phyloP scores from a whole-genome alignment of 2,888 invertebrate genomes.

The Calephelis perditalis region DNA sequence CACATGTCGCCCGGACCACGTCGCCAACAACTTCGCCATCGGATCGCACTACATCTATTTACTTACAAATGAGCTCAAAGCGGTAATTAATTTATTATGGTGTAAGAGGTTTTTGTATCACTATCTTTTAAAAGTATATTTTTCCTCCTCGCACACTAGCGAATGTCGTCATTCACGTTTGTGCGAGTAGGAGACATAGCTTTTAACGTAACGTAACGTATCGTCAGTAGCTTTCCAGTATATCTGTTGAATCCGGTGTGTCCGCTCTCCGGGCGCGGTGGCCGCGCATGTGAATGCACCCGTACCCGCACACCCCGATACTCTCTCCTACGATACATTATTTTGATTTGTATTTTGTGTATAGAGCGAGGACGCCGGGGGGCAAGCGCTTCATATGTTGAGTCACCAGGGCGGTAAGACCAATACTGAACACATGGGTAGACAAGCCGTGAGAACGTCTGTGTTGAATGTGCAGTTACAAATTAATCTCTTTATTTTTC shows the following conservation, averaged over 20 bases:
- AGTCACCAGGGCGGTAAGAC: constrained; percentile 97
- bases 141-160: too few species aligned
- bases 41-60: too few species aligned
- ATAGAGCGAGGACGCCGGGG: constrained; percentile 96
- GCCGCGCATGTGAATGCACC: constrained; percentile 25
- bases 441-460: constrained; percentile 76
- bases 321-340: constrained; percentile 76
- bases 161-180: too few species aligned
- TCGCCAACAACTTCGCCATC: too few species aligned
- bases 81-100: too few species aligned
- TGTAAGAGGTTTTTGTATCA: too few species aligned
- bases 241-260: not conserved
- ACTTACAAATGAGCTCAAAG: too few species aligned
- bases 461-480: constrained; percentile 77
- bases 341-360: constrained; percentile 80
- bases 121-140: too few species aligned
- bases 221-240: too few species aligned
- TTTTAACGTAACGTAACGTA: too few species aligned
- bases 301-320: constrained; percentile 68
- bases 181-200: too few species aligned
- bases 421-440: constrained; percentile 72
- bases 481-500: constrained; percentile 74
- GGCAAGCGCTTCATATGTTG: constrained; percentile 93
- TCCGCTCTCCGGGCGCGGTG: not conserved
- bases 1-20: not conserved